A percentile compares a stretch with the other conserved stretches of the same genome.
phyloP scores from a whole-genome alignment of 2,113 vertebrate genomes.

The Odontesthes bonariensis region DNA sequence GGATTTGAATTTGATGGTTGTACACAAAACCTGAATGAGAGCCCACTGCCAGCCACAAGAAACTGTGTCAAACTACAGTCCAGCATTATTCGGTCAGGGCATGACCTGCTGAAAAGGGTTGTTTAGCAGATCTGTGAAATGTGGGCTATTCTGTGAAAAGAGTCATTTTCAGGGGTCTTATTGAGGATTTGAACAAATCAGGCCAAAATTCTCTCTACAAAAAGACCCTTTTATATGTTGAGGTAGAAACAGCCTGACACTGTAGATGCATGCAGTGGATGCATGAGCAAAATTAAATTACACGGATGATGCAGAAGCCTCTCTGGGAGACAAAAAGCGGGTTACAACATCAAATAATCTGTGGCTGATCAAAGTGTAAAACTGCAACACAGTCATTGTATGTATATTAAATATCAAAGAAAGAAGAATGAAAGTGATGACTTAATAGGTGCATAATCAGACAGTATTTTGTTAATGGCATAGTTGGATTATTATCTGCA shows the following conservation, averaged over 20 bases:
- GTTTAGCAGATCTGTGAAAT: constrained; percentile 19
- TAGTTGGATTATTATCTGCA: constrained; percentile 52
- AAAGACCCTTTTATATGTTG: constrained; percentile 29
- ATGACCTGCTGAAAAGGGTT: constrained; percentile 1
- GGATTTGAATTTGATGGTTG: background rate
- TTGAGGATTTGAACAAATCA: constrained; percentile 35
- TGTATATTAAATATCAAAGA: constrained; percentile 35
- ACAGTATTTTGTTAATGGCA: constrained; percentile 49
- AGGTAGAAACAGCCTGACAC: constrained; percentile 14
- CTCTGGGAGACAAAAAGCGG: constrained; percentile 12
- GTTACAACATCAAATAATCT: background rate
- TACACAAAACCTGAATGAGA: constrained; percentile 3
- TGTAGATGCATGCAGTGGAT: constrained; percentile 19
- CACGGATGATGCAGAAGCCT: constrained; percentile 23
- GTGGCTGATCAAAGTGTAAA: constrained; percentile 27
- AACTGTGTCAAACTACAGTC: background rate
- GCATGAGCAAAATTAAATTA: constrained; percentile 57
- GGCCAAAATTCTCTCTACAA: background rate
- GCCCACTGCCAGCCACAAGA: background rate
- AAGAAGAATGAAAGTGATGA: constrained; percentile 12
- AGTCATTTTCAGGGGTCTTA: constrained; percentile 24
- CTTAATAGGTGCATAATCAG: constrained; percentile 31
- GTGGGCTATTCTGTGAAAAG: constrained; percentile 26
- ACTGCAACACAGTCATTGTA: background rate
- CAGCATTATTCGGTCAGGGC: background rate